Percentiles rank a stretch among this genome's conserved stretches.
Evolutionary conservation across 35 echinoderm and acorn worm species (phyloP).

Genomic region (Strongylocentrotus purpuratus): DNA sequence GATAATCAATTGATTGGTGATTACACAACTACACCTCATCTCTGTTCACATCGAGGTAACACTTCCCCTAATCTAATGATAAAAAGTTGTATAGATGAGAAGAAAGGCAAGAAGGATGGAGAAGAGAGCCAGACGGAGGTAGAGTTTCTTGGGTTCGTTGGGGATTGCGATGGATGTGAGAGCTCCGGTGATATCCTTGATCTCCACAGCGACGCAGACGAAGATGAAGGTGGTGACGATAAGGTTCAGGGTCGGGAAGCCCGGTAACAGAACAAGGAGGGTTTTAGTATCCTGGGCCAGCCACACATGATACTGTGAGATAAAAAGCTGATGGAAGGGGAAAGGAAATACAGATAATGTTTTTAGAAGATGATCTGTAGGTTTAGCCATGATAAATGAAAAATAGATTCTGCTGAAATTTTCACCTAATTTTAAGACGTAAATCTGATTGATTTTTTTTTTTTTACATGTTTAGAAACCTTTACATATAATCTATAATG

Average conservation of each 20-base stretch:
- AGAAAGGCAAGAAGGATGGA: slow-evolving; percentile 4
- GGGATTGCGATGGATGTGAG: slow-evolving; percentile 65
- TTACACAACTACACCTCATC: background rate
- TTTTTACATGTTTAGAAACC: no score
- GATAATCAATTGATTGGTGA: background rate
- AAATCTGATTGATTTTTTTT: no score
- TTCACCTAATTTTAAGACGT: no score
- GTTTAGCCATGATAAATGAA: no score
- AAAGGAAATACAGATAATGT: background rate
- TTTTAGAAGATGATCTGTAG: background rate
- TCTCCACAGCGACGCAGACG: slow-evolving; percentile 82
- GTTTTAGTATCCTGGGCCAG: slow-evolving; percentile 87
- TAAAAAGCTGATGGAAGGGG: slow-evolving; percentile 76
- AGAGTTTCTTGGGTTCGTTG: slow-evolving; percentile 50
- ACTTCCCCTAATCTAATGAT: background rate
- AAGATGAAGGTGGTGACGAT: slow-evolving; percentile 90
- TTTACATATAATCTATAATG: no score
- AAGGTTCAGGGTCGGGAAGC: slow-evolving; percentile 79
- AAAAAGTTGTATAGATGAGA: slow-evolving; percentile 25
- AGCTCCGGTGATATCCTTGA: slow-evolving; percentile 58
- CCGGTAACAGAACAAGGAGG: slow-evolving; percentile 74
- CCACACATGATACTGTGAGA: slow-evolving; percentile 96
- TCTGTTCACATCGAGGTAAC: background rate
- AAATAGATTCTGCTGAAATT: no score
- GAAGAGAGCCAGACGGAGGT: slow-evolving; percentile 25